phyloP scores from a whole-genome alignment of 2,113 vertebrate genomes.

The Otocyon megalotis region DNA sequence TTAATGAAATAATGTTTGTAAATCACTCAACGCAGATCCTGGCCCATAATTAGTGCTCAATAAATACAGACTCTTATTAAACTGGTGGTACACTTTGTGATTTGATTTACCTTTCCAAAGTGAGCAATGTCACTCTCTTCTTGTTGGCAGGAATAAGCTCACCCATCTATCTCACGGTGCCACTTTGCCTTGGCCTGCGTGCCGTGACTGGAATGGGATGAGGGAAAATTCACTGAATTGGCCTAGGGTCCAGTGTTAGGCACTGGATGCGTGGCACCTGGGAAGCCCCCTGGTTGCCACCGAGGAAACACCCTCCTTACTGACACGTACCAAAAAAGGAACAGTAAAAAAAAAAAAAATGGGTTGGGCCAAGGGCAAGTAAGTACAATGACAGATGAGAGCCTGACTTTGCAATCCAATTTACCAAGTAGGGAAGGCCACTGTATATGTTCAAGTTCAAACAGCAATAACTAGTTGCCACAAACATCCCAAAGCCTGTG shows the following conservation, averaged over 20 bases:
- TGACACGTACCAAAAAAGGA: neutral
- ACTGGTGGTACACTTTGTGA: conserved; percentile 65
- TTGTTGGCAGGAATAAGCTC: conserved; percentile 42
- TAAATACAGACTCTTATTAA: conserved; percentile 80
- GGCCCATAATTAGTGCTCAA: conserved; percentile 81
- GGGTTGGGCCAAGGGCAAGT: neutral
- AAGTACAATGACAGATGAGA: neutral
- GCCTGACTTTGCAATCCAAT: neutral
- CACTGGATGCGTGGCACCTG: neutral
- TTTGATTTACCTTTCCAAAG: conserved; percentile 70
- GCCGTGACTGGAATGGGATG: neutral
- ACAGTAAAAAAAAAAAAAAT: neutral
- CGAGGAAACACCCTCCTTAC: neutral
- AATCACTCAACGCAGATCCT: conserved; percentile 76
- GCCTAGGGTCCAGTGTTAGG: neutral
- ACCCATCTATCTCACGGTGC: neutral
- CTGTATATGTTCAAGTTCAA: neutral
- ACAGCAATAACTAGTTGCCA: accelerated
- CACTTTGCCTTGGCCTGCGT: neutral
- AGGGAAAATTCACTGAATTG: neutral
- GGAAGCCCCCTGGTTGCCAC: neutral
- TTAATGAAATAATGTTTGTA: conserved; percentile 82
- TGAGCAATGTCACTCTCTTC: conserved; percentile 71
- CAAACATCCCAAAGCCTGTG: neutral
- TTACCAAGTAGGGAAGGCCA: neutral